phyloP scores from a whole-genome alignment of 2,888 invertebrate species.

The Rotaria sp. region DNA sequence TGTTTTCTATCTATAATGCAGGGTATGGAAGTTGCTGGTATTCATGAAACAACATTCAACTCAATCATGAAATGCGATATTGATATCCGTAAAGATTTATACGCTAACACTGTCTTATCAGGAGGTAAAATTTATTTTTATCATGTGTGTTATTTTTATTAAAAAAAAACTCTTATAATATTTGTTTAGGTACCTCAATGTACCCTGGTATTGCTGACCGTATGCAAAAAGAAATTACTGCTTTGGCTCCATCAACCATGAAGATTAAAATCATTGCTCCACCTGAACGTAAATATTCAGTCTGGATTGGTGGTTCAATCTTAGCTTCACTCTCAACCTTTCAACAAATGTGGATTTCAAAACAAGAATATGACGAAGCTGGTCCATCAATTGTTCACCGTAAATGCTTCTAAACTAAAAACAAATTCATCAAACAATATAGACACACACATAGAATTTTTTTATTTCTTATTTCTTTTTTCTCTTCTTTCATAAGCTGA shows the following conservation, averaged over 20 bases:
- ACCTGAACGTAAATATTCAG: slow-evolving; percentile 42
- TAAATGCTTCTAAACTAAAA: slow-evolving; percentile 74
- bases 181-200: slow-evolving; percentile 48
- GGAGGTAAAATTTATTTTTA: slow-evolving; percentile 42
- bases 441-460: not conserved
- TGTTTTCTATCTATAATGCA: slow-evolving; percentile 51
- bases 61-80: slow-evolving; percentile 41
- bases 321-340: slow-evolving; percentile 41
- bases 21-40: slow-evolving; percentile 50
- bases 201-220: slow-evolving; percentile 45
- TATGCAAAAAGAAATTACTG: slow-evolving; percentile 45
- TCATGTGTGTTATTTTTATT: too few species aligned
- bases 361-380: slow-evolving; percentile 44
- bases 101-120: slow-evolving; percentile 51
- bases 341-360: slow-evolving; percentile 42
- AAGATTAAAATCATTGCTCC: slow-evolving; percentile 42
- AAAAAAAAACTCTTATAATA: slow-evolving; percentile 46
- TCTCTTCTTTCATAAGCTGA: not conserved
- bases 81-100: slow-evolving; percentile 53
- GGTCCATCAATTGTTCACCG: slow-evolving; percentile 91
- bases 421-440: not conserved
- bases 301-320: slow-evolving; percentile 42
- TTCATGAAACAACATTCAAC: slow-evolving; percentile 40
- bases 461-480: not conserved
- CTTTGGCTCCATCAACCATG: slow-evolving; percentile 43